Evolutionary conservation across 2,797 vertebrate genomes (phyloP).

Genomic region (Anguilla obscura): DNA sequence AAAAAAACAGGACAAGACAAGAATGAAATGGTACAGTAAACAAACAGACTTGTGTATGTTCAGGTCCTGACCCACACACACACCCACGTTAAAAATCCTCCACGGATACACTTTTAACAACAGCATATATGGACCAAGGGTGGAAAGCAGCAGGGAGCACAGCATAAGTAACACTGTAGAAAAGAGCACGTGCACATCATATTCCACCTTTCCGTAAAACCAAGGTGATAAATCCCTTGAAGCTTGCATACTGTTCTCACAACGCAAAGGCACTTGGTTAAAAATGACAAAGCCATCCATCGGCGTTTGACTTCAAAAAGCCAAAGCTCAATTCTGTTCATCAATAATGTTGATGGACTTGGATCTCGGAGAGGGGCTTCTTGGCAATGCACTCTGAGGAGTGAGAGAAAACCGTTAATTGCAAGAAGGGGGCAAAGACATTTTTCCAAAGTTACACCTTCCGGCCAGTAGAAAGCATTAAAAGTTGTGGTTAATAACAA

Average conservation of each 20-base stretch:
- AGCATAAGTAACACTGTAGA: background rate
- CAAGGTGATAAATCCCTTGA: background rate
- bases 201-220: slow-evolving; percentile 7
- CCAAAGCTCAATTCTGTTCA: slow-evolving; percentile 21
- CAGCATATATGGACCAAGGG: background rate
- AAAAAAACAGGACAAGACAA: background rate
- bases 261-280: background rate
- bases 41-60: background rate
- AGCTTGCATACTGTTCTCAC: background rate
- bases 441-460: background rate
- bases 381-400: slow-evolving; percentile 44
- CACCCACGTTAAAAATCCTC: background rate
- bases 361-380: slow-evolving; percentile 41
- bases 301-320: background rate
- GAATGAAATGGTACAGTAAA: background rate
- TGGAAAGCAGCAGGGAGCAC: background rate
- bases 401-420: background rate
- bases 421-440: background rate
- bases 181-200: background rate
- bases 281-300: background rate
- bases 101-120: background rate
- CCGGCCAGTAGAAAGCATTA: background rate
- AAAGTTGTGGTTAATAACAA: background rate
- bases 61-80: background rate
- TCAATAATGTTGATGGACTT: slow-evolving; percentile 20